These are phyloP conservation scores for Rhodinocichla rosea DNA, from an alignment of 2,113 vertebrate species.

Conservation along the genomic window DNA sequence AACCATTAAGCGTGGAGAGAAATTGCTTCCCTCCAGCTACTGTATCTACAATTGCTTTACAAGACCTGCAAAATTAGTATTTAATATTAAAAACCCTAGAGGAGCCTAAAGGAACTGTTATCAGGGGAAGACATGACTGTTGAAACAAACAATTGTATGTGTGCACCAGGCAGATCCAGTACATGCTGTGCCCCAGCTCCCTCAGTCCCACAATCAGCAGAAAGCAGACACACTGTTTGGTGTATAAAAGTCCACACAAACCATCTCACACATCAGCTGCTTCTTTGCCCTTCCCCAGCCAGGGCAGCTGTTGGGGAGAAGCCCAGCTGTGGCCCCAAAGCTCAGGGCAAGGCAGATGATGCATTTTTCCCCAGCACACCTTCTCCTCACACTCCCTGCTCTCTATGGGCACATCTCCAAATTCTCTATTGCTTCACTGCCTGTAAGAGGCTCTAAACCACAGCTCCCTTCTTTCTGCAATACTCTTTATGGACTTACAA, in stretches of 20 bases:
- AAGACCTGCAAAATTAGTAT: conserved; percentile 30
- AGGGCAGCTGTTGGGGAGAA: background rate
- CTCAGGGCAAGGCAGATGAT: background rate
- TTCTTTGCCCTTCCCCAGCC: background rate
- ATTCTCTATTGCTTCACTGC: too few relatives aligned
- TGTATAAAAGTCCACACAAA: background rate
- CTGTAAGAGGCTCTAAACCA: background rate
- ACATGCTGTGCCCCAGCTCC: background rate
- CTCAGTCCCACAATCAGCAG: background rate
- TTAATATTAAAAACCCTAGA: conserved; percentile 23
- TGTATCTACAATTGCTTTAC: conserved; percentile 29
- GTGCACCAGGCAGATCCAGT: background rate
- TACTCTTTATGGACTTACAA: background rate
- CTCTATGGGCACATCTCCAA: too few relatives aligned
- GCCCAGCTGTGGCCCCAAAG: background rate
- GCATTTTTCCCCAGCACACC: background rate
- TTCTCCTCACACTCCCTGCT: background rate
- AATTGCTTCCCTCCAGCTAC: conserved; percentile 26
- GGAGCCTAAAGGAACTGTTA: background rate
- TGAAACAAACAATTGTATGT: background rate
- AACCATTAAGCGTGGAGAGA: background rate
- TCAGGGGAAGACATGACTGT: background rate
- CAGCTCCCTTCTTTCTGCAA: background rate
- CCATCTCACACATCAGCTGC: background rate
- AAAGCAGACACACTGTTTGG: background rate